Conservation (phyloP, 2,888 invertebrate genomes). For the Mythimna impura region DNA sequence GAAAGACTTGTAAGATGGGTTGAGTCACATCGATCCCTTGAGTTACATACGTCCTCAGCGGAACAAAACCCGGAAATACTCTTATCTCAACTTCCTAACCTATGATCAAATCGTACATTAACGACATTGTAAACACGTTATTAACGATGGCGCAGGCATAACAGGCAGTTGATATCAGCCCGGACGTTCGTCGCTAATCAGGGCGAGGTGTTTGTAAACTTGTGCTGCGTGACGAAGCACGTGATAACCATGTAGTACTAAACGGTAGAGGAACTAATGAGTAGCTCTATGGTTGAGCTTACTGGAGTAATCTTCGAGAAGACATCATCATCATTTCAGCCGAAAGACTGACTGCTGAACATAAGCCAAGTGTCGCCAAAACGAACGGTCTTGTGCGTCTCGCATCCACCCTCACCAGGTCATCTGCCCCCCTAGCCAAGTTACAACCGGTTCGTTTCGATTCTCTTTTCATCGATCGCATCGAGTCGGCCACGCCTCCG, state of each 20-base stretch:
- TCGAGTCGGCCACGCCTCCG: no score
- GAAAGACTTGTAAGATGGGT: not conserved
- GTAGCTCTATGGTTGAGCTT: not conserved
- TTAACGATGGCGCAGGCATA: conserved; percentile 34
- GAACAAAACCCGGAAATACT: conserved; percentile 26
- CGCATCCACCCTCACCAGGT: no score
- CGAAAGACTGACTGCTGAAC: no score
- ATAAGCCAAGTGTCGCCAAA: no score
- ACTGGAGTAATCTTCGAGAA: not conserved
- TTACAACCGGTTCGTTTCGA: no score
- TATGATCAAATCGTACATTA: conserved; percentile 45
- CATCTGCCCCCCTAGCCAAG: no score
- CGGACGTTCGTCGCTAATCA: conserved; percentile 66
- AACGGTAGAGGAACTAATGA: not conserved
- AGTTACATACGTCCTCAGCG: not conserved
- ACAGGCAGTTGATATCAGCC: conserved; percentile 60
- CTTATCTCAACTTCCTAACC: conserved; percentile 17
- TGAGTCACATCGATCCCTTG: not conserved
- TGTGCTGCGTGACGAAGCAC: conserved; percentile 66
- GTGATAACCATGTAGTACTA: conserved; percentile 60
- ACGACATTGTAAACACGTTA: conserved; percentile 45
- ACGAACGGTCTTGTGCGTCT: no score
- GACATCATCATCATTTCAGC: no score
- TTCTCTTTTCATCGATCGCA: no score
- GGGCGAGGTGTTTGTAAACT: conserved; percentile 72